Conservation (phyloP, 2,888 invertebrate genomes). For the Xylocampa areola region DNA sequence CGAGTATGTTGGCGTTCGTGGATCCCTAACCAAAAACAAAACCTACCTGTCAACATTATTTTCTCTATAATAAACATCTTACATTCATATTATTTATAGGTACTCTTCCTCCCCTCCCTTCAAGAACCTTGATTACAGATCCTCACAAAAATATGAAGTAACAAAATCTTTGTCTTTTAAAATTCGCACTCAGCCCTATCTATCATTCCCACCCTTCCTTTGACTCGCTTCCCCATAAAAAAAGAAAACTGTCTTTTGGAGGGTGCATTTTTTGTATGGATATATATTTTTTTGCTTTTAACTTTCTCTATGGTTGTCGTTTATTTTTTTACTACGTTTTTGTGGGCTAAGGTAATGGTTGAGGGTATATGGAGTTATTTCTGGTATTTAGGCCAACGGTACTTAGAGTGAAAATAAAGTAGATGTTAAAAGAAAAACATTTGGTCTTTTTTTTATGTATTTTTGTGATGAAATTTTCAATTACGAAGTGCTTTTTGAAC, state of each 20-base stretch:
- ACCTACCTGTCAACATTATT: too few relatives aligned
- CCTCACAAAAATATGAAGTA: slow-evolving; percentile 48
- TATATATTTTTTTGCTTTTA: slow-evolving; percentile 30
- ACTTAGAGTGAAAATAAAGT: slow-evolving; percentile 21
- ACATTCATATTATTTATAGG: background rate
- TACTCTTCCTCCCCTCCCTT: background rate
- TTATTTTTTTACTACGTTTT: slow-evolving; percentile 41
- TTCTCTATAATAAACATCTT: too few relatives aligned
- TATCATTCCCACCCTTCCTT: slow-evolving; percentile 52
- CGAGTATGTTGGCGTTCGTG: too few relatives aligned
- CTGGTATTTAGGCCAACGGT: slow-evolving; percentile 25
- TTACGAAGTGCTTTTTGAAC: too few relatives aligned
- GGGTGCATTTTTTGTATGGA: slow-evolving; percentile 46
- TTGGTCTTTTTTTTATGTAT: background rate
- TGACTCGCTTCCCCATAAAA: slow-evolving; percentile 49
- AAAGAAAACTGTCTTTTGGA: slow-evolving; percentile 58
- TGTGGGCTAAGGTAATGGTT: slow-evolving; percentile 36
- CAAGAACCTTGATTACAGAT: slow-evolving; percentile 50
- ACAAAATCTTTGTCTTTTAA: slow-evolving; percentile 57
- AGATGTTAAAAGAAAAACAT: background rate
- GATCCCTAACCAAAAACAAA: too few relatives aligned
- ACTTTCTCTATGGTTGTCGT: slow-evolving; percentile 32
- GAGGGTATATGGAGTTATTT: slow-evolving; percentile 27
- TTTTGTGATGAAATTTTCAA: too few relatives aligned
- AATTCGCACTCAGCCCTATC: slow-evolving; percentile 52